Evolutionary conservation across 2,888 invertebrate genomes (phyloP).

Genomic region (Bruchidius siliquastri): DNA sequence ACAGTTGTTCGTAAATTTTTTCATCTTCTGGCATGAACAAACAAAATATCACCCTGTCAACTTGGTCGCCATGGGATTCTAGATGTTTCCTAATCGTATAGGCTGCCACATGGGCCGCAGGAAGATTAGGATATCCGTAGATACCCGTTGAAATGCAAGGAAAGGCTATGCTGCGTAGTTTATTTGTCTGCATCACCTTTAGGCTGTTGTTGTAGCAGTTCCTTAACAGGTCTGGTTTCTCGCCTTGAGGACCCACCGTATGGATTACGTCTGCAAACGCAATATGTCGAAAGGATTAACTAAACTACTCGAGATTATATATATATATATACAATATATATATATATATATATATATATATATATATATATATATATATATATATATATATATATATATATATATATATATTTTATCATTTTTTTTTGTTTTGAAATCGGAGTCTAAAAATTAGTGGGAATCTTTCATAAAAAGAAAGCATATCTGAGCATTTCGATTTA

Average conservation of each 20-base stretch:
- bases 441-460: no score
- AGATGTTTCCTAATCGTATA: slow-evolving; percentile 62
- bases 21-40: slow-evolving; percentile 70
- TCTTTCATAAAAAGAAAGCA: no score
- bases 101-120: slow-evolving; percentile 73
- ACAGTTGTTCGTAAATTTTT: slow-evolving; percentile 63
- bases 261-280: slow-evolving; percentile 74
- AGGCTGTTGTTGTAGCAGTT: slow-evolving; percentile 70
- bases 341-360: slow-evolving; percentile 8
- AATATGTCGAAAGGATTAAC: not conserved
- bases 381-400: no score
- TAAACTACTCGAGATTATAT: not conserved
- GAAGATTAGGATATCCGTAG: slow-evolving; percentile 77
- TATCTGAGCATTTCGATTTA: no score
- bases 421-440: no score
- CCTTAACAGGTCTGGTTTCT: slow-evolving; percentile 58
- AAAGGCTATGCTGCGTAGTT: slow-evolving; percentile 69
- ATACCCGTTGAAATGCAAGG: slow-evolving; percentile 92
- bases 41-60: slow-evolving; percentile 77
- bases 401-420: no score
- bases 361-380: not conserved
- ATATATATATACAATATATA: no score
- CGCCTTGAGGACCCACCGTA: slow-evolving; percentile 82
- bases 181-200: slow-evolving; percentile 52
- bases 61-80: slow-evolving; percentile 47